Percentiles rank a stretch among this genome's conserved stretches.
Evolutionary conservation across 2,797 vertebrate genomes (phyloP).

Genomic region (Myoxocephalus aenaeus): DNA sequence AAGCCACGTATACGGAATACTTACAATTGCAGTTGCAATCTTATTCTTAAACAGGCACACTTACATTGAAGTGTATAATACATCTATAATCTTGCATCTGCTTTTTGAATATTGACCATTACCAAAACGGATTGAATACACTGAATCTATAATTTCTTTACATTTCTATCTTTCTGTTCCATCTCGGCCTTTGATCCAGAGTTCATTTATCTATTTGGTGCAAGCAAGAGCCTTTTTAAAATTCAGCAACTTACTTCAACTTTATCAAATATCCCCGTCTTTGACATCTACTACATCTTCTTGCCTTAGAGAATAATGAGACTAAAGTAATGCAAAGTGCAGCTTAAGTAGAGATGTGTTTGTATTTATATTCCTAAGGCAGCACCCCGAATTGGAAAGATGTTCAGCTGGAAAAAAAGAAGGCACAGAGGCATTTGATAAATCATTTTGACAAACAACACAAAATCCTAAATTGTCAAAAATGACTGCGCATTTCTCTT

Average conservation of each 20-base stretch:
- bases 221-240: background rate
- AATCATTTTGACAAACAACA: constrained; percentile 16
- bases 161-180: background rate
- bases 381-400: background rate
- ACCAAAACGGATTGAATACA: background rate
- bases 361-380: background rate
- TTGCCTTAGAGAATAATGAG: background rate
- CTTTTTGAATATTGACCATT: background rate
- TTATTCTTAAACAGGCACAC: background rate
- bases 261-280: background rate
- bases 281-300: background rate
- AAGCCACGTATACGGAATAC: too few species aligned
- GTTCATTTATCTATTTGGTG: constrained; percentile 10
- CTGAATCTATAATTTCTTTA: background rate
- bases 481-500: background rate
- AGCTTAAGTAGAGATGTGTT: background rate
- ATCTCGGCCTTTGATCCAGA: background rate
- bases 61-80: background rate
- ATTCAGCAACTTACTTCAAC: background rate
- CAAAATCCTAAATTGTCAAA: background rate
- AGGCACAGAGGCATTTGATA: background rate
- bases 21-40: too few species aligned
- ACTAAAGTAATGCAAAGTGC: background rate
- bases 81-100: background rate
- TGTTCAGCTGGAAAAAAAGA: background rate